These are phyloP conservation scores for Tragelaphus strepsiceros DNA, from an alignment of 2,113 vertebrate genomes.

Conservation along the genomic window DNA sequence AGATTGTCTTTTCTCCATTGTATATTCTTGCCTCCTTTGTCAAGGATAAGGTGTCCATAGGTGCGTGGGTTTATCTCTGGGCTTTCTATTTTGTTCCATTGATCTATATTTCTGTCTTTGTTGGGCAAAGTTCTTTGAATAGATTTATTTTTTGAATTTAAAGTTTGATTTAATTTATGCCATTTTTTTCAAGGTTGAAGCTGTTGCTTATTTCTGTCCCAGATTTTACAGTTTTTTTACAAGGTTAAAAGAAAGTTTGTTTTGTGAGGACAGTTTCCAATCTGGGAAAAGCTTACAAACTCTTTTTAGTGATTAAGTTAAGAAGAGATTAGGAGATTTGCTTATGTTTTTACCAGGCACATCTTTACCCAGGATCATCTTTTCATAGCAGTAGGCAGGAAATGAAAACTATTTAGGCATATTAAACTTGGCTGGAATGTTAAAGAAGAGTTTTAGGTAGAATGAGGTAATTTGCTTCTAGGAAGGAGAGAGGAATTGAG, in stretches of 20 bases:
- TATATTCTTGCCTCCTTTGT: too few relatives aligned
- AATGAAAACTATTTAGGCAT: constrained; percentile 14
- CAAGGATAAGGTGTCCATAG: too few relatives aligned
- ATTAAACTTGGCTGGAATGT: neutral
- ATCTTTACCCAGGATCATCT: neutral
- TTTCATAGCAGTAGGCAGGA: constrained; percentile 33
- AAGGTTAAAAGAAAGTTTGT: neutral
- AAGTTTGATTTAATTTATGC: constrained; percentile 23
- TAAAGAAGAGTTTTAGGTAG: neutral
- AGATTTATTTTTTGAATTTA: constrained; percentile 1
- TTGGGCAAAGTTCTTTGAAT: neutral
- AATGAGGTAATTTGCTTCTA: neutral
- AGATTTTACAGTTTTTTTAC: neutral
- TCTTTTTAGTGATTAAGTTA: constrained; percentile 20
- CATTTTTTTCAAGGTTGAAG: constrained; percentile 26
- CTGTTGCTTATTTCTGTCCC: neutral
- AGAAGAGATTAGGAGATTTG: neutral
- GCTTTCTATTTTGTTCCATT: too few relatives aligned
- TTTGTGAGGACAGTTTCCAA: neutral
- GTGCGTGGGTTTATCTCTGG: too few relatives aligned
- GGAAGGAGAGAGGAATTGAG: neutral
- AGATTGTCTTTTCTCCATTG: too few relatives aligned
- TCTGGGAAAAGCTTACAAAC: neutral
- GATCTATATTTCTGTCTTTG: too few relatives aligned
- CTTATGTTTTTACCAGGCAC: neutral